These are phyloP conservation scores for Rutpela maculata DNA, from an alignment of 2,888 invertebrate genomes.

Conservation along the genomic window DNA sequence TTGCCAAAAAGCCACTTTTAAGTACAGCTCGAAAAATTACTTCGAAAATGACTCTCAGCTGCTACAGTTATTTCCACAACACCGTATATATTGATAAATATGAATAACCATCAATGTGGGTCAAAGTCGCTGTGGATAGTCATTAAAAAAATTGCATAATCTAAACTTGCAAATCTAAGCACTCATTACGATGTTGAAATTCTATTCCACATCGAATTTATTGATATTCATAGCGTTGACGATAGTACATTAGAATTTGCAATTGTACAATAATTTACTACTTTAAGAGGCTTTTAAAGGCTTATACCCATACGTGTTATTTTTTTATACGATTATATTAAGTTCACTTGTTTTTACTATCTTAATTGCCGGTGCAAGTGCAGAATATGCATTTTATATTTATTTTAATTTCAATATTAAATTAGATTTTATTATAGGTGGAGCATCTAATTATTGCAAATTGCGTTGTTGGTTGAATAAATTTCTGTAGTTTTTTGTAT, in stretches of 20 bases:
- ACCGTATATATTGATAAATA: neutral
- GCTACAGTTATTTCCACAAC: too few species aligned
- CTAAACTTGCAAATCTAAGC: conserved; percentile 21
- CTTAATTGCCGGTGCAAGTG: conserved; percentile 10
- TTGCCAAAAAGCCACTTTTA: too few species aligned
- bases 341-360: neutral
- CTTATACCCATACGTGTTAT: conserved; percentile 7
- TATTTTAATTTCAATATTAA: conserved; percentile 15
- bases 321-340: conserved; percentile 20
- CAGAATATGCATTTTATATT: neutral
- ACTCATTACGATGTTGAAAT: conserved; percentile 14
- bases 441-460: conserved; percentile 12
- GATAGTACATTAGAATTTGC: conserved; percentile 22
- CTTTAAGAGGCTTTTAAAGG: conserved; percentile 16
- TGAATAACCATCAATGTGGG: conserved; percentile 16
- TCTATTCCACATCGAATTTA: conserved; percentile 17
- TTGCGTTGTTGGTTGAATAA: neutral
- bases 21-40: too few species aligned
- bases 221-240: conserved; percentile 20
- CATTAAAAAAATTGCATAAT: conserved; percentile 9
- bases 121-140: conserved; percentile 11
- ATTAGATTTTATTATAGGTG: conserved; percentile 3
- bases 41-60: too few species aligned
- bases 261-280: conserved; percentile 8
- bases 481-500: neutral